Evolutionary conservation across 1,140 invertebrate genomes (phyloP), one percentile per base, ranked within the genome.

Genomic region (Cylas formicarius): DNA sequence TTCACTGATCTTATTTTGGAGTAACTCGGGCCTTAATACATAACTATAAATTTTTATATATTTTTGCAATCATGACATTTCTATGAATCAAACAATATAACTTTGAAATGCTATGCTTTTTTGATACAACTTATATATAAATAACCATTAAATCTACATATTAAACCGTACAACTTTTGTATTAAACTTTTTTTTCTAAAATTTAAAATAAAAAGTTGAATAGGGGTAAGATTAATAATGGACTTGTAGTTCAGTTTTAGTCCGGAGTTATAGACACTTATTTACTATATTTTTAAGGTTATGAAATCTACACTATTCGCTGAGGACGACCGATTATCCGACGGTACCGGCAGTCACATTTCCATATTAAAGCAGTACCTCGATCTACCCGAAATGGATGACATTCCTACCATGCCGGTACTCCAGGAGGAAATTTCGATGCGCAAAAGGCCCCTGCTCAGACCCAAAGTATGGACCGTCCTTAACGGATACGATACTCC

Each of bases 231-330:
- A n/a, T n/a, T 14, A 1, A 6, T 14, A 26, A 26, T 26, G 24
- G 8, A 8, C 24, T 26, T n/a, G 8, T 26, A 26, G 8, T 26
- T 26, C 24, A 8, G n/a, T 26, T 26, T 26, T 26, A 8, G 8
- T 26, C 24, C 24, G 24, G 8, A n/a, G n/a, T 21, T 11, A 21
- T 36, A 20, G 17, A n/a, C 32, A 3, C 21, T 13, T 7, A 16
- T 18, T 39, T 11, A 40, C 13, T 19, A 24, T 42, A 36, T 13
- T 42, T 21, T 44, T 24, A 17, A 50, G 40, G 23, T 48, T n/a
- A 54, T 54, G 52, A 54, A 54, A 39, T 45, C 38, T 3, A 44
- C 52, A 2, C 22, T 54, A 23, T 54, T 54, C 21, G 50, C 50
- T 18, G 52, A 53, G n/a, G 52, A 54, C 26, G 52, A 50, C 26